Evolutionary conservation across 2,797 vertebrate genomes (phyloP).

Genomic region (Cirrhinus mrigala): DNA sequence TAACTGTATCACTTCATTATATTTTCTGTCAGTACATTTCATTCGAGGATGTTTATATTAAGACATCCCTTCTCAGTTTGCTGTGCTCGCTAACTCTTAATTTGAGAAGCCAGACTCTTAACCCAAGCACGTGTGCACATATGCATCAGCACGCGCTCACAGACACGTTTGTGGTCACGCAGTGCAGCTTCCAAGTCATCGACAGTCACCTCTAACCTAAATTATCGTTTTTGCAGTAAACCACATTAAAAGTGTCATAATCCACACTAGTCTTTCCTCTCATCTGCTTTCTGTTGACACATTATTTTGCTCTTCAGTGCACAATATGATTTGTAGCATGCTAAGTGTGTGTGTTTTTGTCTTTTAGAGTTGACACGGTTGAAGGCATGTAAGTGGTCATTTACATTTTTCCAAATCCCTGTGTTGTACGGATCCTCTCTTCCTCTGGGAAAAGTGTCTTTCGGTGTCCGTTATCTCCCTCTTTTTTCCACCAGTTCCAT

Average conservation of each 20-base stretch:
- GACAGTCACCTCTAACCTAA: conserved; percentile 36
- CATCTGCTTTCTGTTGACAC: conserved; percentile 38
- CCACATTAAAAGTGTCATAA: conserved; percentile 1
- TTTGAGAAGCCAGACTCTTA: conserved; percentile 33
- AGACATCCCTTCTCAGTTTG: conserved; percentile 19
- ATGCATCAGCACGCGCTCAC: conserved; percentile 38
- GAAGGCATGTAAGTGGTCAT: conserved; percentile 95
- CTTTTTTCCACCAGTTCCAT: neutral
- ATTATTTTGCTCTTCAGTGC: conserved; percentile 73
- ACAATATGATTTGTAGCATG: conserved; percentile 82
- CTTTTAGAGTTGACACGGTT: conserved; percentile 93
- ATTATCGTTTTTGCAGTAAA: neutral
- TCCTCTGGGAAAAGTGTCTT: conserved; percentile 47
- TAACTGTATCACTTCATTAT: neutral
- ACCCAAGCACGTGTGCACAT: conserved; percentile 57
- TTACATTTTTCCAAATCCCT: conserved; percentile 21
- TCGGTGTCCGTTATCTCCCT: conserved; percentile 31
- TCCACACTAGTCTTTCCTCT: neutral
- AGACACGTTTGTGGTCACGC: neutral
- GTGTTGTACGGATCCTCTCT: conserved; percentile 28
- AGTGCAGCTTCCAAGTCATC: neutral
- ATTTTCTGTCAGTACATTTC: neutral
- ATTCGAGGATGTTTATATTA: neutral
- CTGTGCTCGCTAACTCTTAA: conserved; percentile 47
- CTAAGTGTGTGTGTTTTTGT: conserved; percentile 85